Evolutionary conservation across 2,113 vertebrate genomes (phyloP).

Genomic region (Pollachius pollachius): DNA sequence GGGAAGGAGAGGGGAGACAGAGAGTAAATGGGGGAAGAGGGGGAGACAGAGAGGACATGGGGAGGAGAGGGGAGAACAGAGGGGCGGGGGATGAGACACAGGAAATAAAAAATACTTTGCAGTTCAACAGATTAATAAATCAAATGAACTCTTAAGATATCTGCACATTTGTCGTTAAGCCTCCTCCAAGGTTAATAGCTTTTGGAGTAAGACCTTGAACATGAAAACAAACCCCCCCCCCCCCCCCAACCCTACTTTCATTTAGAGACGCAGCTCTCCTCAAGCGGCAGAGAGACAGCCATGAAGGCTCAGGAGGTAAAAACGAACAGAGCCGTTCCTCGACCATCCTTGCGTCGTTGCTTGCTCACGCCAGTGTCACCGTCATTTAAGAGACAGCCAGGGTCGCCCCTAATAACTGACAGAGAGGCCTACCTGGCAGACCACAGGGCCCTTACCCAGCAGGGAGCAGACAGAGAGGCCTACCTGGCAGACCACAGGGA

Average conservation of each 20-base stretch:
- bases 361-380: no score
- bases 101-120: no score
- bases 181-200: constrained; percentile 10
- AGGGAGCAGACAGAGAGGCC: neutral
- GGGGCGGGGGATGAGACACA: neutral
- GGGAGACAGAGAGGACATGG: neutral
- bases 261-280: no score
- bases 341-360: no score
- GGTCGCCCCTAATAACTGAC: no score
- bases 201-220: constrained; percentile 34
- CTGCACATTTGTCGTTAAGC: constrained; percentile 15
- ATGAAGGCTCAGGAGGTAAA: no score
- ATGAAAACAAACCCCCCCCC: neutral
- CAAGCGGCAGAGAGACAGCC: no score
- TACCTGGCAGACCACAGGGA: constrained; percentile 91
- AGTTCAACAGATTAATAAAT: constrained; percentile 18
- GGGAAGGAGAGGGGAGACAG: neutral
- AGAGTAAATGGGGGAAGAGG: constrained; percentile 16
- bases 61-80: neutral
- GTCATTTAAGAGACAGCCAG: no score
- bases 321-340: no score
- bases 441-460: no score
- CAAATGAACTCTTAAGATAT: constrained; percentile 14
- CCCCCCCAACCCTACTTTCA: no score
- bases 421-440: no score